Percentiles rank a stretch among this genome's conserved stretches.
Conservation (phyloP, 2,797 vertebrate species). For the Serranus cabrilla region DNA sequence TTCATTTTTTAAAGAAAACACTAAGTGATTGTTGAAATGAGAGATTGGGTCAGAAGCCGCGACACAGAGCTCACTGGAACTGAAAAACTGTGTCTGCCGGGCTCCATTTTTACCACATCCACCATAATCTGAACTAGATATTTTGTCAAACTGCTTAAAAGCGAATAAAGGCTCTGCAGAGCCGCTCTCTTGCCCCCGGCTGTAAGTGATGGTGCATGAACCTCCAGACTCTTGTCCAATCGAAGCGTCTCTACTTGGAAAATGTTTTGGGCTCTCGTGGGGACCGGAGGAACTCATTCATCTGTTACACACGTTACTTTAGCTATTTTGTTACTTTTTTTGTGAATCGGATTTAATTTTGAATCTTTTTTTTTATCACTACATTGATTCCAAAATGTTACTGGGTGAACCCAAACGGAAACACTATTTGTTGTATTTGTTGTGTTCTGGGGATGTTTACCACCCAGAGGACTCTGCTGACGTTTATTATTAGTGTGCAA, state of each 20-base stretch:
- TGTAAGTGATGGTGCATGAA: slow-evolving; percentile 43
- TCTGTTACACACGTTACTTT: slow-evolving; percentile 73
- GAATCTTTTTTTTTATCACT: slow-evolving; percentile 62
- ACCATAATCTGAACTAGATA: slow-evolving; percentile 19
- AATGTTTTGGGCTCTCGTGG: slow-evolving; percentile 42
- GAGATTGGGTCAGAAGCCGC: slow-evolving; percentile 49
- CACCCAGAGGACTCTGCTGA: slow-evolving; percentile 74
- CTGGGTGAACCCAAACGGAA: slow-evolving; percentile 64
- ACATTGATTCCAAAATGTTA: slow-evolving; percentile 77
- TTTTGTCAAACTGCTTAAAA: slow-evolving; percentile 56
- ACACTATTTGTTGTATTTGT: slow-evolving; percentile 75
- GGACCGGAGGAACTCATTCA: slow-evolving; percentile 53
- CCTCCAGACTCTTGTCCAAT: slow-evolving; percentile 36
- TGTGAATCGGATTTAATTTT: slow-evolving; percentile 60
- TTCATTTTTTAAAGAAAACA: slow-evolving; percentile 61
- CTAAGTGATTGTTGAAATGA: slow-evolving; percentile 45
- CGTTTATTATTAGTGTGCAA: slow-evolving; percentile 77
- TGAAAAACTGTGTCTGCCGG: slow-evolving; percentile 35
- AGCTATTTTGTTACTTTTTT: slow-evolving; percentile 54
- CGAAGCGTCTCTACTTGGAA: slow-evolving; percentile 36
- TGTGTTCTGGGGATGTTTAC: slow-evolving; percentile 64
- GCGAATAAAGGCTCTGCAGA: slow-evolving; percentile 32
- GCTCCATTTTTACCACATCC: slow-evolving; percentile 40
- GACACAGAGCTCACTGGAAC: slow-evolving; percentile 26
- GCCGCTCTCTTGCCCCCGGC: slow-evolving; percentile 21